Conservation (phyloP, 2,113 vertebrate species). For the Procavia capensis region DNA sequence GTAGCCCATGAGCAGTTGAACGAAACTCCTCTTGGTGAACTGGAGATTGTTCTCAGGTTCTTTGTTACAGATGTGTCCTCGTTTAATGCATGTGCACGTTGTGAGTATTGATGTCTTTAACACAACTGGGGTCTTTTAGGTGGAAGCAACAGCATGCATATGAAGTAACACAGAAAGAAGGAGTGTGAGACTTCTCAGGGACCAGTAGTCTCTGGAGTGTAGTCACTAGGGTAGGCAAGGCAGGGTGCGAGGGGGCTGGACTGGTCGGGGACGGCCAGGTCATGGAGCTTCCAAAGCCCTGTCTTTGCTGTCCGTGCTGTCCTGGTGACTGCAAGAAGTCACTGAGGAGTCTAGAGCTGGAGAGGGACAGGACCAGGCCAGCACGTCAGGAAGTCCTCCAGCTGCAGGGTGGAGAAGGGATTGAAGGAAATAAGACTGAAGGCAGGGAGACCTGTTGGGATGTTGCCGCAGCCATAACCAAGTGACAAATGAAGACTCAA, state of each 20-base stretch:
- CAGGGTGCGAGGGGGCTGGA: neutral
- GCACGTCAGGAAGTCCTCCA: rapidly evolving
- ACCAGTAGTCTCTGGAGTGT: neutral
- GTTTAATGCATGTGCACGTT: neutral
- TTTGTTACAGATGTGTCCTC: neutral
- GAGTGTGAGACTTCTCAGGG: neutral
- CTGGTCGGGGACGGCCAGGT: neutral
- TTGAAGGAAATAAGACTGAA: neutral
- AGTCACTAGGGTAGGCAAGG: neutral
- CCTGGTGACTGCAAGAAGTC: neutral
- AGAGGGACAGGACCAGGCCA: rapidly evolving
- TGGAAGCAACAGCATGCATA: neutral
- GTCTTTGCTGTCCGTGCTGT: neutral
- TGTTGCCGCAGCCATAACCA: neutral
- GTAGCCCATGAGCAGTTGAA: neutral
- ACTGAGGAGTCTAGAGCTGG: neutral
- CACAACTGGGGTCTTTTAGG: neutral
- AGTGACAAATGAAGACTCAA: neutral
- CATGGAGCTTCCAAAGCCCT: neutral
- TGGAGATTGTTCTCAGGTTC: neutral
- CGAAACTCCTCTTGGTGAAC: neutral
- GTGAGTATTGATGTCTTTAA: neutral
- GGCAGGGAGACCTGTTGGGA: neutral
- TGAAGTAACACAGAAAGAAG: neutral
- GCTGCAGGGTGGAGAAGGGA: neutral